These are phyloP conservation scores for Drosophila simulans DNA, from an alignment of 1,140 invertebrate species.

Conservation along the genomic window DNA sequence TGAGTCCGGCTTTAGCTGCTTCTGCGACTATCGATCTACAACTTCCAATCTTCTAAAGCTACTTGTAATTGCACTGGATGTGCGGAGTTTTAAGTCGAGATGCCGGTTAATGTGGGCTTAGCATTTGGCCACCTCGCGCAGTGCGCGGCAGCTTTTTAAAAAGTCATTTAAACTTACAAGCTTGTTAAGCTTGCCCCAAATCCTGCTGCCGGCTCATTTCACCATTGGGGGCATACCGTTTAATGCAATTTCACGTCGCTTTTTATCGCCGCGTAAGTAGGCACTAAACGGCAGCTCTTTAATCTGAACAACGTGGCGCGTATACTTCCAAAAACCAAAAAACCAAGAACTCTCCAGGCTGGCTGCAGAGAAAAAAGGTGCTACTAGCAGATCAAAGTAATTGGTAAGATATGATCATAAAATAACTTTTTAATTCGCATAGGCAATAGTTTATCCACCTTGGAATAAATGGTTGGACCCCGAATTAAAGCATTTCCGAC, in stretches of 20 bases:
- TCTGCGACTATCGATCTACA: slow-evolving; percentile 55
- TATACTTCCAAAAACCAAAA: slow-evolving; percentile 15
- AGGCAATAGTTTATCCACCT: too few relatives aligned
- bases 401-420: too few relatives aligned
- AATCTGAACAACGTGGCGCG: slow-evolving; percentile 77
- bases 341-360: slow-evolving; percentile 1
- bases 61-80: slow-evolving; percentile 70
- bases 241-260: slow-evolving; percentile 79
- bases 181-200: slow-evolving; percentile 82
- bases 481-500: too few relatives aligned
- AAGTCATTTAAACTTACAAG: slow-evolving; percentile 80
- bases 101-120: slow-evolving; percentile 41
- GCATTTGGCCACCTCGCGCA: slow-evolving; percentile 24
- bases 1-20: slow-evolving; percentile 5
- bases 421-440: too few relatives aligned
- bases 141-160: slow-evolving; percentile 74
- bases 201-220: slow-evolving; percentile 37
- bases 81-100: slow-evolving; percentile 57
- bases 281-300: slow-evolving; percentile 83
- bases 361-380: background rate
- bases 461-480: too few relatives aligned
- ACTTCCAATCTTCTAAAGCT: slow-evolving; percentile 66
- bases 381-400: background rate
- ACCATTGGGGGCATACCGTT: slow-evolving; percentile 55
- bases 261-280: slow-evolving; percentile 80